These are phyloP conservation scores for Sturnira hondurensis DNA, from an alignment of 2,113 vertebrate genomes.

Conservation along the genomic window DNA sequence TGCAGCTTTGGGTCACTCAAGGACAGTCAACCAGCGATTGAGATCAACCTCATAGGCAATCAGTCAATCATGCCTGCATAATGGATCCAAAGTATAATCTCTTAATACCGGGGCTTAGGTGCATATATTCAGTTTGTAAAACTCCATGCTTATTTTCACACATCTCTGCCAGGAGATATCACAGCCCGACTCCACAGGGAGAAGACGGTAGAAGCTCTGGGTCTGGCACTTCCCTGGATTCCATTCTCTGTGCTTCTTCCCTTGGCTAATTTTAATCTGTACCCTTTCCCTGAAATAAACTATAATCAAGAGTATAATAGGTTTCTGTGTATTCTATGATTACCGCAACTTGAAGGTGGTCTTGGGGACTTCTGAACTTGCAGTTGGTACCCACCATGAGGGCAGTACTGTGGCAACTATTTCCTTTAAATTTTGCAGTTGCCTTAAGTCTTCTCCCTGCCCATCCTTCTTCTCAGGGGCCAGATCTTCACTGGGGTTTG, in stretches of 20 bases:
- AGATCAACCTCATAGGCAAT: not conserved
- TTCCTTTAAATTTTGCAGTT: not conserved
- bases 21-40: not conserved
- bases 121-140: not conserved
- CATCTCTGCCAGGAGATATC: not conserved
- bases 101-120: not conserved
- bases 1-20: not conserved
- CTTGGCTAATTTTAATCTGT: not conserved
- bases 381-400: not conserved
- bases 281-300: not conserved
- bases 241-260: not conserved
- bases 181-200: accelerated
- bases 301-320: not conserved
- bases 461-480: not conserved
- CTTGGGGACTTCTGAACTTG: not conserved
- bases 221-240: not conserved
- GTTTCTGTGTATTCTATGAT: not conserved
- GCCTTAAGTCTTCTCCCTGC: not conserved
- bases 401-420: not conserved
- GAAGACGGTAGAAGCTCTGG: not conserved
- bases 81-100: not conserved
- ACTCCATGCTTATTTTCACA: not conserved
- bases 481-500: not conserved
- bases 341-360: not conserved
- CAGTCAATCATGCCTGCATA: not conserved